A percentile compares a stretch with the other conserved stretches of the same genome.
Evolutionary conservation across 2,113 vertebrate species (phyloP).

Genomic region (Empidonax traillii): DNA sequence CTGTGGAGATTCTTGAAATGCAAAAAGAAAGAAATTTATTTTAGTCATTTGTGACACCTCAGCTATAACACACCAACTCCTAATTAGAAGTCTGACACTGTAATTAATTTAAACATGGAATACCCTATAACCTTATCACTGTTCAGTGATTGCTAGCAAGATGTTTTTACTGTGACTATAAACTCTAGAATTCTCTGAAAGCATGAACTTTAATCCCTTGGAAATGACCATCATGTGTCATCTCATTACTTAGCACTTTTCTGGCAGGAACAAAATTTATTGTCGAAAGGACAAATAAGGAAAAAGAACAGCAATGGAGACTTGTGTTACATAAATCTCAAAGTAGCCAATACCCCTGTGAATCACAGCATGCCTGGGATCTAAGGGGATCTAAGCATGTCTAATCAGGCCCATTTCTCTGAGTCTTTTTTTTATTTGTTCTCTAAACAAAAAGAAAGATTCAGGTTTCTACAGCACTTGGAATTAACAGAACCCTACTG

Average conservation of each 20-base stretch:
- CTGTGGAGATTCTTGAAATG: background rate
- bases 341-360: background rate
- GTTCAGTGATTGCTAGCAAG: slow-evolving; percentile 38
- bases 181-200: slow-evolving; percentile 4
- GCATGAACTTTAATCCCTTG: slow-evolving; percentile 31
- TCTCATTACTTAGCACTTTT: background rate
- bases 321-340: background rate
- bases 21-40: background rate
- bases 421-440: background rate
- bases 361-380: background rate
- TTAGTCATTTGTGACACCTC: background rate
- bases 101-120: slow-evolving; percentile 24
- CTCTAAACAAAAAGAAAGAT: background rate
- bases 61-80: background rate
- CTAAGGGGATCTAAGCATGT: background rate
- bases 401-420: background rate
- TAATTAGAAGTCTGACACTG: slow-evolving; percentile 30
- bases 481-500: background rate
- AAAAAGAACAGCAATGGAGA: background rate
- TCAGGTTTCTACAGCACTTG: background rate
- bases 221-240: slow-evolving; percentile 34
- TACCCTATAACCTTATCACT: slow-evolving; percentile 45
- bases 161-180: slow-evolving; percentile 13
- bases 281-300: background rate
- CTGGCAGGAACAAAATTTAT: background rate